Evolutionary conservation across 92 coral and sea anemone genomes (phyloP), one percentile per base, ranked within the genome.

Genomic region (Parazoanthus atlanticus): DNA sequence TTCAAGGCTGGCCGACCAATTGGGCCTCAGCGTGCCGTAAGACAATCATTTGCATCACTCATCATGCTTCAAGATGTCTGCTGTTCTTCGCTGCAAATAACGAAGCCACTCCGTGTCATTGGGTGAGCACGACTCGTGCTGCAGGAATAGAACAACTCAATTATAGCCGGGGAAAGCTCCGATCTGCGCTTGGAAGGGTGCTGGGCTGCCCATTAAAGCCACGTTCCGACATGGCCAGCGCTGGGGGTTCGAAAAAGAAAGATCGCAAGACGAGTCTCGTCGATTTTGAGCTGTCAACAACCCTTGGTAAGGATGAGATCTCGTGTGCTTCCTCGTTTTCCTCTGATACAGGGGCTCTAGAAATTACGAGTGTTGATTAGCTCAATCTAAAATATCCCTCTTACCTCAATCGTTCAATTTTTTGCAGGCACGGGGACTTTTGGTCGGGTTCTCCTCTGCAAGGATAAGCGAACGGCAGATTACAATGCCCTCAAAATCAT

Each of bases 351-450:
- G 25, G 40, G 41, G 41, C 25, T 8, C 73, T 34, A 36, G 23
- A 32, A 15, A 41, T 74, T 74, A 40, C 41, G 79, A 86, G 78
- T 94, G 89, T 92, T 83, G 88, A 88, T 43, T 79, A 15, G 61
- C 49, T 41, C 11, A 28, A 7, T 83, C 69, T 74, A 79, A 84
- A 65, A 84, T 78, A 41, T 82, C 47, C 69, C 49, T 83, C 25
- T 26, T 33, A 26, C n/a, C 43, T 72, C 33, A 56, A 52, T 29
- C 79, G 82, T 34, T 89, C 33, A 17, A 32, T 85, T 58, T 78
- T 76, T 79, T 54, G 91, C 86, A 97, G 99, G 99, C 21, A 97
- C 99, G 70, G 99, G 99, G 34, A 97, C 99, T 66, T 97, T 97
- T 88, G 99, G 99, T 21, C 90, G 99, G 76, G 99, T 97, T 64